Evolutionary conservation across 35 echinoderm and acorn worm species (phyloP), one percentile per base, ranked within the genome.

Genomic region (Stichopus chloronotus): DNA sequence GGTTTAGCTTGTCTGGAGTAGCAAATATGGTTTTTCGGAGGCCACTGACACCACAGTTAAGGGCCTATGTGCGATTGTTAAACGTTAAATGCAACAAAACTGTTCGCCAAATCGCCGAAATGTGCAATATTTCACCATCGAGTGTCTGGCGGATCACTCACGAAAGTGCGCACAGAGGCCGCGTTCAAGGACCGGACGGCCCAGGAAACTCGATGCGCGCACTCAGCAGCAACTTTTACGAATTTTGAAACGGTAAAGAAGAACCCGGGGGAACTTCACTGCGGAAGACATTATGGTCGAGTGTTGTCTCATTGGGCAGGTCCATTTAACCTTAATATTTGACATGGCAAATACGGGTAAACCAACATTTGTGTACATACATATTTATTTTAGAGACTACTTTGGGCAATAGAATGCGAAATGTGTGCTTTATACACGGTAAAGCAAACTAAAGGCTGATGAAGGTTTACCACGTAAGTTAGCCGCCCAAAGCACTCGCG

Each of bases 21-120:
- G 72, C 72, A 76, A 76, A 76, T 76, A 76, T 76, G 71, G 71
- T 76, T 76, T 76, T 76, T 76, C 71, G 71, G 71, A 12, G 71
- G 71, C 71, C 71, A 14, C 24, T 76, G 71, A n/a, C 71, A 76
- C 71, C 71, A 76, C 16, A 76, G 11, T 5, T 76, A 76, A 76
- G 71, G 11, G 71, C 11, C 71, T 76, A 76, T 76, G 71, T 76
- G 71, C 71, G 11, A 76, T 76, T 76, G 71, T 12, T 76, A 76
- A 76, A 23, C 17, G 25, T 8, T 76, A 8, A 76, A 12, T 17
- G 72, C 16, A 76, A 76, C 72, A 76, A 76, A 76, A 76, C 72
- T 76, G 72, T 76, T 76, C 72, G 72, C 72, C 72, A 76, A 76
- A 76, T 76, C 19, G 72, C 72, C 72, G 16, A 76, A 76, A 17